Evolutionary conservation across 2,113 vertebrate genomes (phyloP).

Genomic region (Paramormyrops kingsleyae): DNA sequence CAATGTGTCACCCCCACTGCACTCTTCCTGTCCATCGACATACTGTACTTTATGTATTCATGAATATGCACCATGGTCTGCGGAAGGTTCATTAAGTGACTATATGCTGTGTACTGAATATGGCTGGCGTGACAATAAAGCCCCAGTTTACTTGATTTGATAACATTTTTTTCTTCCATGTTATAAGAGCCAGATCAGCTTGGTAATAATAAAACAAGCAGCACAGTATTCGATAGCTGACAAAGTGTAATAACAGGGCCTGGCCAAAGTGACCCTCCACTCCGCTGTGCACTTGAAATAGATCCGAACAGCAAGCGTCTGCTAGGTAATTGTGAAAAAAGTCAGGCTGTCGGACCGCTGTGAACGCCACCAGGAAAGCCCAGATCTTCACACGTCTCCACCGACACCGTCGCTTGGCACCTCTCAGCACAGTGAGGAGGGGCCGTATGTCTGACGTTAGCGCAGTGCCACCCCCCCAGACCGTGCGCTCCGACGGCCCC

Average conservation of each 20-base stretch:
- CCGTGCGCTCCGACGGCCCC: not conserved
- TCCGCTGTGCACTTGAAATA: not conserved
- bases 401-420: not conserved
- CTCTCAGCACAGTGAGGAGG: not conserved
- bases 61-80: not conserved
- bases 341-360: not conserved
- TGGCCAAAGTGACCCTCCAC: not conserved
- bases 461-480: not conserved
- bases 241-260: not conserved
- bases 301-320: not conserved
- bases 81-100: not conserved
- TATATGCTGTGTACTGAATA: not conserved
- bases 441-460: not conserved
- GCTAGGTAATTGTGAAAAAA: not conserved
- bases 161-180: not conserved
- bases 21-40: not conserved
- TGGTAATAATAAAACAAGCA: not conserved
- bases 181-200: not conserved
- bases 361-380: not conserved
- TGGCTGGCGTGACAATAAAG: not conserved
- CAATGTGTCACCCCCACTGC: not conserved
- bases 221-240: not conserved
- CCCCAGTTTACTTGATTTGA: not conserved
- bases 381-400: not conserved
- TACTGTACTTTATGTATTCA: not conserved